Evolutionary conservation across 2,888 invertebrate genomes (phyloP).

Genomic region (Stramonita haemastoma): DNA sequence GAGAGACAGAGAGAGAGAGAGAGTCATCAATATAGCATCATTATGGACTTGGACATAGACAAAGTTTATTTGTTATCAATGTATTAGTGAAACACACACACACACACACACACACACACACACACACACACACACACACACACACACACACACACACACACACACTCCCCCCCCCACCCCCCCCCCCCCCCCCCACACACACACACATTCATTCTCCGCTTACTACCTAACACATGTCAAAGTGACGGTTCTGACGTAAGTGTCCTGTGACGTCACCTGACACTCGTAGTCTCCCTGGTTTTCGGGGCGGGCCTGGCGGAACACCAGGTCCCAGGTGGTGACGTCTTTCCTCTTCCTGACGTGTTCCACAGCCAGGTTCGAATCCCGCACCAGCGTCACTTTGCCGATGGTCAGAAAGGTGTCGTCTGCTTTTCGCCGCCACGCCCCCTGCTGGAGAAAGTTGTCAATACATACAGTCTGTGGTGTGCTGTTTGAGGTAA

Average conservation of each 20-base stretch:
- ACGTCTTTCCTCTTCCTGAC: slow-evolving; percentile 29
- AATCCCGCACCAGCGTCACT: slow-evolving; percentile 46
- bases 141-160: too few species aligned
- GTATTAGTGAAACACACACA: too few species aligned
- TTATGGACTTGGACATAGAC: too few species aligned
- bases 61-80: too few species aligned
- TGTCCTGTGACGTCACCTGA: slow-evolving; percentile 45
- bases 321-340: slow-evolving; percentile 47
- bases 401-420: slow-evolving; percentile 48
- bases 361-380: slow-evolving; percentile 43
- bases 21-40: too few species aligned
- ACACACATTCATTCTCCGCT: neutral
- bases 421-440: slow-evolving; percentile 45
- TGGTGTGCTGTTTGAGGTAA: too few species aligned
- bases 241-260: slow-evolving; percentile 40
- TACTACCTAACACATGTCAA: slow-evolving; percentile 46
- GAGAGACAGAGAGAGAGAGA: too few species aligned
- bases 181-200: neutral
- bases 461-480: too few species aligned
- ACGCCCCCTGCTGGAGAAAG: slow-evolving; percentile 44
- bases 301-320: slow-evolving; percentile 26
- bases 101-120: too few species aligned
- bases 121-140: too few species aligned
- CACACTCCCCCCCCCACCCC: neutral
- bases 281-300: slow-evolving; percentile 48